Base-by-base conservation (phyloP, 2,113 vertebrate species). In the Myodes glareolus region DNA sequence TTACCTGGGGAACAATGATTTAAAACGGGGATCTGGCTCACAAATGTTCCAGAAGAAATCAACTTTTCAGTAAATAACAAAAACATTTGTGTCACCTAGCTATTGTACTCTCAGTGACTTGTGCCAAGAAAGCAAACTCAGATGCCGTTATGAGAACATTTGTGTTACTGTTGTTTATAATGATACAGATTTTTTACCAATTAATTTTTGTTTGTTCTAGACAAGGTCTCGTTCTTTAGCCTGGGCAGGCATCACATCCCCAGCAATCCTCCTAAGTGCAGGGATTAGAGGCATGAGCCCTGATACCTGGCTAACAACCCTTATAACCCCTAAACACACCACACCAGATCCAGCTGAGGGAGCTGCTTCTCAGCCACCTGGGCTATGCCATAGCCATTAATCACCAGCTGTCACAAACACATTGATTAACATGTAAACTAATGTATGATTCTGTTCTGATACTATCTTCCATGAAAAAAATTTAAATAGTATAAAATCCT, bases 21-120 rank as follows among this genome's bases (percentile, higher is more conserved):
- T 84, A 31, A 76, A 94, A 88, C 82, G 23, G 13, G 72, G 77
- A 17, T 33, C 58, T 72, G 50, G 3, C 2, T 90, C 45, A 29
- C 29, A 84, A 52, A 4, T 50, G 16, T 70, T 81, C 67, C 80
- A 50, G 45, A 96, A 95, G 80, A 92, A 92, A 92, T 67, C n/a
- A 76, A 2, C 19, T 77, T 45, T 39, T 87, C 86, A 77, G 70
- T 47, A 93, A 70, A 67, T 50, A 91, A 67, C 27, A 92, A 81
- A 96, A 47, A 67, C 39, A 63, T 42, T 47, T 33, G 7, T n/a
- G 52, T 47, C 42, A 50, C 17, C 33, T 84, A 52, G 50, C 36
- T 39, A 67, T 58, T 89, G 45, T 61, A 10, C 25, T 70, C 84
- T 50, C 14, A 73, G 81, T 31, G 65, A 47, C 65, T 29, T 72